phyloP scores from a whole-genome alignment of 2,888 invertebrate genomes.

The Sicus ferrugineus region DNA sequence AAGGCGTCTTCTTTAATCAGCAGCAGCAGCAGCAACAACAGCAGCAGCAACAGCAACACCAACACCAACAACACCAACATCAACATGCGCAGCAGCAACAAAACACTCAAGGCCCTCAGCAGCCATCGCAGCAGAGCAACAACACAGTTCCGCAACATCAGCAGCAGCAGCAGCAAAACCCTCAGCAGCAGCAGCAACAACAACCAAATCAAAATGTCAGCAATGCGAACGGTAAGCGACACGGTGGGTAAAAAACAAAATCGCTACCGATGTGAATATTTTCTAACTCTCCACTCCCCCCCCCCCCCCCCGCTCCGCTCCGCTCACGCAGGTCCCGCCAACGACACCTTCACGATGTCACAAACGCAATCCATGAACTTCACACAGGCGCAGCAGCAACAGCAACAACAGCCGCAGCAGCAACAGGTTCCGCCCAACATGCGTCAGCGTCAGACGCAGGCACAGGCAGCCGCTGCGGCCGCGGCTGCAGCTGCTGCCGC shows the following conservation, averaged over 20 bases:
- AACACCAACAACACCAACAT: too few species aligned
- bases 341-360: slow-evolving; percentile 74
- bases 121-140: slow-evolving; percentile 47
- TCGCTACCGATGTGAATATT: not conserved
- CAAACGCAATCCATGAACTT: slow-evolving; percentile 89
- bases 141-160: slow-evolving; percentile 49
- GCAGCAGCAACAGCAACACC: slow-evolving; percentile 62
- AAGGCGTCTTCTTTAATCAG: slow-evolving; percentile 78
- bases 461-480: slow-evolving; percentile 54
- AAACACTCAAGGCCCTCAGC: slow-evolving; percentile 62
- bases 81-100: slow-evolving; percentile 65
- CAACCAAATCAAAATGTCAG: slow-evolving; percentile 62
- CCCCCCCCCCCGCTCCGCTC: not conserved
- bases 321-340: slow-evolving; percentile 54
- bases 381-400: slow-evolving; percentile 74
- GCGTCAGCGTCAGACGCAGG: slow-evolving; percentile 60
- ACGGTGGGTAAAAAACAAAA: slow-evolving; percentile 19
- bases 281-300: not conserved
- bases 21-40: slow-evolving; percentile 61
- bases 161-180: slow-evolving; percentile 33
- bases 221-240: slow-evolving; percentile 58
- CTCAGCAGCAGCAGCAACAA: slow-evolving; percentile 46
- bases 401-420: slow-evolving; percentile 68
- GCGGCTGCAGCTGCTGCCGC: slow-evolving; percentile 64
- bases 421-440: slow-evolving; percentile 60